Evolutionary conservation across 2,888 invertebrate genomes (phyloP).

Genomic region (Xestia sexstrigata): DNA sequence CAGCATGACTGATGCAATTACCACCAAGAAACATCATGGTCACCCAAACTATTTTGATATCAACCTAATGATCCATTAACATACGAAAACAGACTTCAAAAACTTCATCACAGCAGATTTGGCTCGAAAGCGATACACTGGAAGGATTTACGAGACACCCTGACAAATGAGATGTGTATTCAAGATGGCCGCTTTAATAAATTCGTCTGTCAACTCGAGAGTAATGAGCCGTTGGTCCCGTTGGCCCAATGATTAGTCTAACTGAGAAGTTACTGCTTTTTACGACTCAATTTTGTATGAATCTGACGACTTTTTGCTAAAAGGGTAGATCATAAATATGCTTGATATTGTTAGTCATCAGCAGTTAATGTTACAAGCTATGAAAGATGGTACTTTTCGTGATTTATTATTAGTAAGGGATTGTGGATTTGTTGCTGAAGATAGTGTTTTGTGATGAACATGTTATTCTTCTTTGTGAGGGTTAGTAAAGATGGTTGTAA

Average conservation of each 20-base stretch:
- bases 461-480: constrained; percentile 20
- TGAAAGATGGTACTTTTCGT: constrained; percentile 11
- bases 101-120: constrained; percentile 35
- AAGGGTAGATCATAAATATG: constrained; percentile 7
- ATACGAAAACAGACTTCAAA: constrained; percentile 48
- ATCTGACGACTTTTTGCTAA: constrained; percentile 27
- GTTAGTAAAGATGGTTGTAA: constrained; percentile 7
- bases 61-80: constrained; percentile 54
- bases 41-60: constrained; percentile 40
- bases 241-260: constrained; percentile 72
- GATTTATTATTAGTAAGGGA: constrained; percentile 26
- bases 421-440: not conserved
- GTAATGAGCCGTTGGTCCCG: constrained; percentile 77
- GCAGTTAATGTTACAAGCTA: constrained; percentile 2
- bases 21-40: not conserved
- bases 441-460: constrained; percentile 18
- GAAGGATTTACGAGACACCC: constrained; percentile 65
- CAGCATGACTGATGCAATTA: not conserved
- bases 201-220: constrained; percentile 79
- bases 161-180: constrained; percentile 75
- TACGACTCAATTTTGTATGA: constrained; percentile 60
- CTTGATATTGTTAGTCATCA: constrained; percentile 16
- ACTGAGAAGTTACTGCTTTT: constrained; percentile 59
- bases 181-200: constrained; percentile 73
- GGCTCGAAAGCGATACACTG: constrained; percentile 47